Base-by-base conservation (phyloP, 2,888 invertebrate species). In the Parnassius apollo region DNA sequence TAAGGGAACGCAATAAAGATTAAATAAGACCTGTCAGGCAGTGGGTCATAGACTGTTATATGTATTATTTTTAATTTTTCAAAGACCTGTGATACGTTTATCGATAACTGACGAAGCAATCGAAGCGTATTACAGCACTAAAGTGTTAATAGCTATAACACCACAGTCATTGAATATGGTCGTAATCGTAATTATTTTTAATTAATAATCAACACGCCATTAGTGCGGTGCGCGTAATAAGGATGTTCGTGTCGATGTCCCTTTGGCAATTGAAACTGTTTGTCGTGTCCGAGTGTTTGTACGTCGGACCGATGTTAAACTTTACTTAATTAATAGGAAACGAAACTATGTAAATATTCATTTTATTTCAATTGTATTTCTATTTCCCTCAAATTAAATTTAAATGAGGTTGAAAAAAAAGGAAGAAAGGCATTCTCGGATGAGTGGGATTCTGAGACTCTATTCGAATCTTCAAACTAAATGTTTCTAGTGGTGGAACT, bases 151-250 rank as follows among this genome's bases (percentile, higher is more conserved):
- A 85, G 83, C 85, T 81, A 84, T 87, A 91, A 91, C 91, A 90
- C 91, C 89, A 91, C 83, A 88, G 91, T 91, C 91, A 91, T 91
- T 91, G 91, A 91, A 91, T 89, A 88, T 83, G 91, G 86, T 89
- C 91, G 88, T 91, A 91, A 91, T 91, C 86, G 86, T 91, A 89
- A 91, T 91, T 91, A 91, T 91, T 91, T 91, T 91, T 91, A 91
- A 91, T 91, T 91, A 91, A 90, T 91, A 91, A 91, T 88, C 91
- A 91, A 90, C 86, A 85, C 89, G 88, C 85, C 83, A 88, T 89
- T 88, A 88, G 86, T 76, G 79, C 80, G 77, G 80, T 80, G 81
- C 79, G 75, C 78, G 82, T 90, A 90, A 91, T 89, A 84, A 90
- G 90, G 90, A 90, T 89, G 87, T 76, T 77, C 74, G 81, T 81